Base-by-base conservation (phyloP, 2,888 invertebrate species). In the Hylaea fasciaria region DNA sequence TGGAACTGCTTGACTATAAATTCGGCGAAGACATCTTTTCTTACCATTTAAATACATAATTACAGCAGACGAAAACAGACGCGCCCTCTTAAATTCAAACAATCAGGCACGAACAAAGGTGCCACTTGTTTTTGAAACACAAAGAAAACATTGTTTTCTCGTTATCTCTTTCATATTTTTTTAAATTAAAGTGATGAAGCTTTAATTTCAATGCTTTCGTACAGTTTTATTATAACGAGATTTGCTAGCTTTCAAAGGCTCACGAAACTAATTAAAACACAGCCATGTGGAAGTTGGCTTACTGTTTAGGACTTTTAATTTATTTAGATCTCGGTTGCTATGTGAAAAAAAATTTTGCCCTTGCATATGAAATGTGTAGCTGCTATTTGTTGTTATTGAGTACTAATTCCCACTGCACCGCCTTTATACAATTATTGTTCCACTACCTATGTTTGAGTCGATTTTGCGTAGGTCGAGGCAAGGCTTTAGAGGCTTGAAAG, bases 141-240 rank as follows among this genome's bases (percentile, higher is more conserved):
- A 41, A 51, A 32, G 39, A 17, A 39, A 39, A 13, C 10, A 43
- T 41, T 28, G 14, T 14, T 29, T 41, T 29, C n/a, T 28, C 49
- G 13, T 40, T 49, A 2, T 17, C 44, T 14, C 16, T 32, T 29
- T 44, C 2, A 32, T 46, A 32, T 37, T 46, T 29, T 46, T 29
- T 56, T 44, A 45, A 49, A 43, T 49, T 43, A 50, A 56, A 56
- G 9, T 28, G 39, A 5, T 7, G 45, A 40, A 39, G 57, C 29
- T 50, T 50, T 57, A 39, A 57, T 57, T 40, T 45, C 49, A 16
- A 44, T 14, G 50, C 29, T 56, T 39, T 49, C 44, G 48, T 49
- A 44, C 56, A 57, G 17, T 51, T 51, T 47, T 40, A 28, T 46
- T 40, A 41, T 47, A 51, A 57, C 47, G 22, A 51, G 40, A 50